phyloP scores from a whole-genome alignment of 2,797 vertebrate genomes.

The Acridotheres tristis region DNA sequence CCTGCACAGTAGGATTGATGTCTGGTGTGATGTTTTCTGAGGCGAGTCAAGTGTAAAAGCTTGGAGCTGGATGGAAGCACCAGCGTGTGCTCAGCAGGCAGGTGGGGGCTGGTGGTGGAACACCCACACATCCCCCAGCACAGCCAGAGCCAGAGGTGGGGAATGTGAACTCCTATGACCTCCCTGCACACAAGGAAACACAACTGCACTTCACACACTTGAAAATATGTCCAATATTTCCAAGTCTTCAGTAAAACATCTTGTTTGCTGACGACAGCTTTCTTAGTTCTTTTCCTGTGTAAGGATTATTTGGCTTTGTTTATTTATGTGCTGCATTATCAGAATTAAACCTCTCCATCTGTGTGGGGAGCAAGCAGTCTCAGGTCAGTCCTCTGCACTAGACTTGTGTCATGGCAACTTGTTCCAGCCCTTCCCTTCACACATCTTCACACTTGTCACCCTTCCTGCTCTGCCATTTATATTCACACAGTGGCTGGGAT shows the following conservation, averaged over 20 bases:
- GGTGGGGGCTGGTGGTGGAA: background rate
- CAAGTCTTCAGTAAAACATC: background rate
- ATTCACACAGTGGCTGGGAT: rapidly evolving
- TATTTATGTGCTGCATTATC: background rate
- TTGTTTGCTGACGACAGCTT: background rate
- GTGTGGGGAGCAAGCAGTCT: background rate
- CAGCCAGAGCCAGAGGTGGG: background rate
- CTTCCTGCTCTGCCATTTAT: background rate
- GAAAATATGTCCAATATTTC: background rate
- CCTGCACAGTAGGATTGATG: background rate
- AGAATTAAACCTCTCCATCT: background rate
- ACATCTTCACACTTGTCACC: background rate
- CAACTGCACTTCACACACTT: background rate
- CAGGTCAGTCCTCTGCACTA: background rate
- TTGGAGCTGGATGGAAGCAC: background rate
- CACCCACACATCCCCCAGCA: background rate
- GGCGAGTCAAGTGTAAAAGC: background rate
- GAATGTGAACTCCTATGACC: background rate
- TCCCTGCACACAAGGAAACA: background rate
- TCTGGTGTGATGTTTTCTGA: background rate
- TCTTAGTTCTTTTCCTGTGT: background rate
- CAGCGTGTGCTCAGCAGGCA: background rate
- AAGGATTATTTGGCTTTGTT: background rate
- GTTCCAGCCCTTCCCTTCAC: background rate
- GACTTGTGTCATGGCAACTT: rapidly evolving